Evolutionary conservation across 2,113 vertebrate genomes (phyloP).

Genomic region (Poeciliopsis occidentalis): DNA sequence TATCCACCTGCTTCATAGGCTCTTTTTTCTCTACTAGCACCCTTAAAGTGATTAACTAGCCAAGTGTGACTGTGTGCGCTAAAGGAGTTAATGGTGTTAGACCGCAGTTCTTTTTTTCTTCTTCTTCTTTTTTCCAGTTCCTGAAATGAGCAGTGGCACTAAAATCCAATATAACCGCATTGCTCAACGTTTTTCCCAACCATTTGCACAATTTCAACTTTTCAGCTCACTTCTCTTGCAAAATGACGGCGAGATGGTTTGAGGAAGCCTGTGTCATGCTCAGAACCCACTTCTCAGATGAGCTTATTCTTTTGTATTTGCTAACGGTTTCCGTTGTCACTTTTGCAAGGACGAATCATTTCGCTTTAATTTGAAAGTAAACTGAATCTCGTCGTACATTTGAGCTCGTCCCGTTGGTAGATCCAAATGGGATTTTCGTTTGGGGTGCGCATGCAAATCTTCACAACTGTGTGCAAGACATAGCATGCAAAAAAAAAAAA

Average conservation of each 20-base stretch:
- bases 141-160: conserved; percentile 1
- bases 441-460: neutral
- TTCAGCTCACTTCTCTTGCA: neutral
- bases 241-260: neutral
- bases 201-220: neutral
- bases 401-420: too few species aligned
- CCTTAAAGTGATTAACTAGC: neutral
- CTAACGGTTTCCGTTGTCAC: neutral
- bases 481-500: too few species aligned
- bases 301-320: neutral
- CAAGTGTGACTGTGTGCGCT: neutral
- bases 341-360: neutral
- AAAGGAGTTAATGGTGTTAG: conserved; percentile 8
- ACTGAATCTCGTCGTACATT: too few species aligned
- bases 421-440: too few species aligned
- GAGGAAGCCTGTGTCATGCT: neutral
- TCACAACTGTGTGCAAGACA: neutral
- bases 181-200: neutral
- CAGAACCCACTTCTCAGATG: neutral
- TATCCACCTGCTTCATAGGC: neutral
- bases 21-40: neutral
- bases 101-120: neutral
- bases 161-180: conserved; percentile 5
- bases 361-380: neutral
- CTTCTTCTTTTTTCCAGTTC: neutral